Conservation (phyloP, 2,113 vertebrate species). For the Indicator indicator region DNA sequence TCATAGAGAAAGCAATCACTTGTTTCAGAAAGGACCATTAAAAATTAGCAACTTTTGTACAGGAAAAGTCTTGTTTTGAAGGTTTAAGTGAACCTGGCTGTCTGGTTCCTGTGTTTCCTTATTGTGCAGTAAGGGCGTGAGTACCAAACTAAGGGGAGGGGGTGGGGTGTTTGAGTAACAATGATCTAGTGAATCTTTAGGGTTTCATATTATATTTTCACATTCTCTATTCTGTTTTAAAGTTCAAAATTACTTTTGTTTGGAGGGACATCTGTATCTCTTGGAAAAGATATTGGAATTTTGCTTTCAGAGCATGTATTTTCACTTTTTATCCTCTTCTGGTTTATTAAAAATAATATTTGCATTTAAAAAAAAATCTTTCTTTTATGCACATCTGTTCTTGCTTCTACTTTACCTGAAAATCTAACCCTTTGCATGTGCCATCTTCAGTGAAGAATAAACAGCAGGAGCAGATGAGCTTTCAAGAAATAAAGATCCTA, state of each 20-base stretch:
- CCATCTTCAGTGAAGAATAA: conserved; percentile 61
- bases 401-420: conserved; percentile 54
- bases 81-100: background rate
- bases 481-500: conserved; percentile 65
- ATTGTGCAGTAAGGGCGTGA: background rate
- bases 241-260: conserved; percentile 18
- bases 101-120: background rate
- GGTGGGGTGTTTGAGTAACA: background rate
- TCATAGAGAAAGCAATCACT: background rate
- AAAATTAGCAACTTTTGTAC: background rate
- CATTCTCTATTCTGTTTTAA: conserved; percentile 10
- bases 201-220: background rate
- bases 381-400: conserved; percentile 64
- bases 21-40: background rate
- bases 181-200: background rate
- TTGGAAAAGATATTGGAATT: background rate
- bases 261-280: background rate
- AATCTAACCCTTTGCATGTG: conserved; percentile 51
- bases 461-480: conserved; percentile 66
- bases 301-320: conserved; percentile 29
- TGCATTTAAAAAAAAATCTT: conserved; percentile 53
- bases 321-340: conserved; percentile 13
- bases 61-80: background rate
- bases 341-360: conserved; percentile 63
- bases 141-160: background rate